Base-by-base conservation (phyloP, 2,888 invertebrate genomes). In the Cheilosia soror region DNA sequence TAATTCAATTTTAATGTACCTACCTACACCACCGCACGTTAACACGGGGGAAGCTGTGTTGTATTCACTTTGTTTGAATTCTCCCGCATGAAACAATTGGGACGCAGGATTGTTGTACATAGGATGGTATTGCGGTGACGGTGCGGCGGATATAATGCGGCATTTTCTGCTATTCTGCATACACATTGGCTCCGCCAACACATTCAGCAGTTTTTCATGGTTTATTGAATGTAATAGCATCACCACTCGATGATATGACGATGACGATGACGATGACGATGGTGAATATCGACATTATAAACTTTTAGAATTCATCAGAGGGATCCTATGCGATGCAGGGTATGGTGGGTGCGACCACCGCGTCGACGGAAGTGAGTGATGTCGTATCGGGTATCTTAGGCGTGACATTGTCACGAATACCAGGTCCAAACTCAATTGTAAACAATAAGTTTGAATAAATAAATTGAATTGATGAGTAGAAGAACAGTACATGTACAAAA, bases 151-250 rank as follows among this genome's bases (percentile, higher is more conserved):
- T 37, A 44, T 47, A 71, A 72, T 77, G 71, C 77, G 82, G 65
- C 53, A 77, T 65, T 63, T 82, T 47, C 58, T 71, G 60, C 53
- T 53, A 71, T 65, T 65, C 20, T 47, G 37, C 31, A 25, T 11
- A 29, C 33, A 20, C 44, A 20, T 7, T 13, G n/a, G 0, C 44
- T 15, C 31, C 4, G 5, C n/a, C 55, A 20, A 51, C 31, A 25
- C 65, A 20, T 47, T 53, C n/a, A 20, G 5, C 27, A 44, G 44
- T 68, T 27, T 55, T 81, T 81, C 81, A 71, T 65, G 77, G 58
- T 60, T 77, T 77, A 72, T 77, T 77, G 65, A 66, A 71, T 60
- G 65, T 71, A 82, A 77, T 77, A 58, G 53, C 77, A 47, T 72
- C 37, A 20, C 57, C 69, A 44, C 20, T 20, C 51, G 11, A 63